Evolutionary conservation across 1,140 invertebrate genomes (phyloP), one percentile per base, ranked within the genome.

Genomic region (Meloidogyne chitwoodi): DNA sequence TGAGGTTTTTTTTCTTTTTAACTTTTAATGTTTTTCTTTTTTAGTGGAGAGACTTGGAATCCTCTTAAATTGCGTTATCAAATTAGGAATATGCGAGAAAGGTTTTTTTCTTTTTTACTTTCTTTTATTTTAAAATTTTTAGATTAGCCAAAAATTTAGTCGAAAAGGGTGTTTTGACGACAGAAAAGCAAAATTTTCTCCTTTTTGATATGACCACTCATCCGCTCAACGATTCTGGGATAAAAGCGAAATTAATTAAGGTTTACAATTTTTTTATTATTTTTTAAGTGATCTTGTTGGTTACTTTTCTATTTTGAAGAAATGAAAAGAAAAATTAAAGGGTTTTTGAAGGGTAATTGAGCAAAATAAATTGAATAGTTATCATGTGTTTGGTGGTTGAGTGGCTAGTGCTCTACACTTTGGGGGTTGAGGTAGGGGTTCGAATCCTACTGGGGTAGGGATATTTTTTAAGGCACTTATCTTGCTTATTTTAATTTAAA

Each of bases 121-220:
- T 68, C 31, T 68, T 11, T 27, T 27, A 19, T 19, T 14, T 27
- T 22, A 19, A 61, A 22, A 38, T 3, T n/a, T 73, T 31, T 63
- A 73, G 97, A 85, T 90, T 99, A 85, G 97, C 97, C 14, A 99
- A 99, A 89, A 99, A 98, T 90, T 91, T 99, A 82, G 96, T 99
- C 24, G 97, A 99, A 88, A 99, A 99, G 89, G 96, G 97, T 80
- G 95, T 99, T n/a, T 91, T 98, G 77, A 98, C 96, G 66, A 99
- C 97, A 70, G 97, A 99, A 89, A 99, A 99, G 90, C 96, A 99
- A 89, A 99, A 99, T 89, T 99, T 99, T 89, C 90, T 99, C 80
- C 89, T 99, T 24, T 99, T 99, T 90, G 97, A 99, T 90, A 99
- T 99, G 96, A 99, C 97, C 29, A 99, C 96, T 81, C 97, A 99